Base-by-base conservation (phyloP, 2,888 invertebrate genomes). In the Agrotis puta region DNA sequence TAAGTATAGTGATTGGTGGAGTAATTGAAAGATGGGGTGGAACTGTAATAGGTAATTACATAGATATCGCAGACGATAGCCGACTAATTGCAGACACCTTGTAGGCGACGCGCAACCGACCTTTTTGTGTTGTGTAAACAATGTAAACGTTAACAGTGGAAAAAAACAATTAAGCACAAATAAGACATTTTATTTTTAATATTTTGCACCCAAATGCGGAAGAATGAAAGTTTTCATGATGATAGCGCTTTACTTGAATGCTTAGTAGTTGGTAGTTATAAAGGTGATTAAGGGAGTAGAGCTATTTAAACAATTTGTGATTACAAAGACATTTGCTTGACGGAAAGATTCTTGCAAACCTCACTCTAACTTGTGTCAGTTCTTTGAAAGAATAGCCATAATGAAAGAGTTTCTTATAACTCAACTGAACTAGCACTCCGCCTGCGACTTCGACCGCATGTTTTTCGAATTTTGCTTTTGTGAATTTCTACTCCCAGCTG, bases 61-160 rank as follows among this genome's bases (percentile, higher is more conserved):
- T 80, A 73, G 71, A 69, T 77, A 77, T 73, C 24, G 71, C 62
- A 57, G 62, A 48, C 56, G 76, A 82, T 83, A 70, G 63, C 4
- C n/a, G 16, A 76, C 73, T 87, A 90, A 91, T 92, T 91, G 86
- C 76, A 74, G 83, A 89, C 92, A 91, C 91, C 91, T 91, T 91
- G 88, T 75, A 79, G 53, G 50, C 45, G 65, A 79, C 79, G 65
- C 65, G 65, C 48, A 54, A 73, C 68, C 56, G 20, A 43, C n/a
- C 47, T 73, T 79, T 82, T 69, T 79, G 24, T 73, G 20, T 22
- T 47, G 62, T 20, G 47, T 79, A 72, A 68, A 79, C 80, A 74
- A 79, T 69, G 59, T 66, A 65, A 82, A 53, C 63, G 51, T 53
- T 66, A 64, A 47, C 50, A 33, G 27, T 51, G 22, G 48, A 50